Base-by-base conservation (phyloP, 2,797 vertebrate genomes). In the Bovichtus variegatus region DNA sequence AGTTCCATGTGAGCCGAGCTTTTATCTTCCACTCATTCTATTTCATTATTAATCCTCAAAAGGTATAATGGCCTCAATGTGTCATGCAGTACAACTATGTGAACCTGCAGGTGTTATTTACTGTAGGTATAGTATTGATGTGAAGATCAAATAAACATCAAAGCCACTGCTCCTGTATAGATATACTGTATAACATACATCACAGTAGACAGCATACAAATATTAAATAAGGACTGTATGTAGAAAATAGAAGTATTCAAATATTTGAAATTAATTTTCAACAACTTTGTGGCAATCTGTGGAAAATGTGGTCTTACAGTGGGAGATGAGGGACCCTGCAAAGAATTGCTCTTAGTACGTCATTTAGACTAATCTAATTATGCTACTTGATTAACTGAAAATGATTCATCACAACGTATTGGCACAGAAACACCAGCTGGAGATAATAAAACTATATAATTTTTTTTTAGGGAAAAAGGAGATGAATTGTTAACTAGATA, bases 81-180 rank as follows among this genome's bases (percentile, higher is more conserved):
- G 71, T 86, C 80, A 81, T 9, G 53, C 51, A 69, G 13, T 6
- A 38, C 31, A 63, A 9, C n/a, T 36, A 47, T 44, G 44, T 27
- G 58, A 75, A 75, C 18, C 41, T 58, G 67, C 40, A 78, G 67
- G 57, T 80, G 60, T 44, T 71, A 71, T 81, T 74, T 66, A 82
- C 61, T 55, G 50, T 74, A 63, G 64, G 62, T 68, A 64, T 40
- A 18, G 38, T n/a, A 50, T 36, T 82, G 58, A 81, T 71, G 70
- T 76, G 23, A 50, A 63, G 60, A 85, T 86, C 50, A 80, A 82
- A 79, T 54, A 62, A 73, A 83, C 58, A 75, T 79, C 76, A 81
- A 84, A 84, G 49, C 19, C 9, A 27, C 19, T 31, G 62, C 25
- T 51, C 40, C 43, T 43, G 57, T 34, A 31, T 34, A 36, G 16